Evolutionary conservation across 2,113 vertebrate species (phyloP).

Genomic region (Gymnarchus niloticus): DNA sequence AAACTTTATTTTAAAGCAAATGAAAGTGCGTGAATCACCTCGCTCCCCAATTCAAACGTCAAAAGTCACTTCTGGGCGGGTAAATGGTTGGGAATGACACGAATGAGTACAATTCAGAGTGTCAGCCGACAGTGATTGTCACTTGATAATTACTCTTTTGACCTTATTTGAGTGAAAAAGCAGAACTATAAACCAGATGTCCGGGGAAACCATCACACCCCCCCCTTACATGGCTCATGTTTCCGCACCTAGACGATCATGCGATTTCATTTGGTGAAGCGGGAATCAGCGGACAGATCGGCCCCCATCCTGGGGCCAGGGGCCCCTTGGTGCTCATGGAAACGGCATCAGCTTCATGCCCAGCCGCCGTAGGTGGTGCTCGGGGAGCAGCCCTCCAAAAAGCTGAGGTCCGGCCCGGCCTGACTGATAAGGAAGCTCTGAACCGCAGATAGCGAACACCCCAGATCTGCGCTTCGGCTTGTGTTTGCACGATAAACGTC

Average conservation of each 20-base stretch:
- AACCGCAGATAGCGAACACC: not conserved
- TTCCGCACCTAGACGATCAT: too few relatives aligned
- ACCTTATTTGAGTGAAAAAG: not conserved
- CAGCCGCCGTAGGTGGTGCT: not conserved
- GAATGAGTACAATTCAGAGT: not conserved
- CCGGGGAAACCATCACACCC: too few relatives aligned
- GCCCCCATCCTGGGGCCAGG: too few relatives aligned
- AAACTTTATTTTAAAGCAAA: not conserved
- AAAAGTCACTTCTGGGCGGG: not conserved
- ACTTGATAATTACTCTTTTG: not conserved
- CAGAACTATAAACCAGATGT: constrained; percentile 7
- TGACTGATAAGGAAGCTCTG: not conserved
- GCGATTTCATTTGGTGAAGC: too few relatives aligned
- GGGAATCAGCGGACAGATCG: too few relatives aligned
- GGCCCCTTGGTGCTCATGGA: not conserved
- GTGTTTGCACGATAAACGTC: constrained; percentile 2
- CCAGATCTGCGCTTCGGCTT: not conserved
- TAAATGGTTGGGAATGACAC: not conserved
- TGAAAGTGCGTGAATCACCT: not conserved
- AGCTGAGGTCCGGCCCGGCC: not conserved
- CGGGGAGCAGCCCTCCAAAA: not conserved
- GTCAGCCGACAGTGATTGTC: not conserved
- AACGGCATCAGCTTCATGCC: too few relatives aligned
- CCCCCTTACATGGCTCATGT: too few relatives aligned
- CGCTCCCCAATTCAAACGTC: not conserved